Evolutionary conservation across 2,113 vertebrate species (phyloP), one percentile per base, ranked within the genome.

Genomic region (Ageneiosus marmoratus): DNA sequence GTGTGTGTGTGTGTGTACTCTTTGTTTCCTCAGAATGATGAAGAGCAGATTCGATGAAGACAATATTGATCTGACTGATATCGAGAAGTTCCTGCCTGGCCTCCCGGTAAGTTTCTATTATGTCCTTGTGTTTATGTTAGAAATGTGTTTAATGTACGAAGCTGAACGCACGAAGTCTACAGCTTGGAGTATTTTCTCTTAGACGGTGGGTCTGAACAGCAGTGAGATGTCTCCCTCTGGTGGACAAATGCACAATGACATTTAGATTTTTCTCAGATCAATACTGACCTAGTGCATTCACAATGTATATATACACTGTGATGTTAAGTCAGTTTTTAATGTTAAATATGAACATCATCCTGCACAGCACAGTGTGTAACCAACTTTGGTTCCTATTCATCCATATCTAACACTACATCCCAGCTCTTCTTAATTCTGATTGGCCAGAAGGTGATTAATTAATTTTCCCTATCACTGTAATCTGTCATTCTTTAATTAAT

Each of bases 71-170:
- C 92, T 99, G 93, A 98, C 97, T 0, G 96, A 97, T 92, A 96
- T 99, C 27, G 97, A 97, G 89, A 96, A 96, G 85, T 98, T 98
- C 84, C 95, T 99, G 50, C 98, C 98, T 0, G 92, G 94, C 82
- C 94, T 95, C 95, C 92, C 95, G 85, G 98, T 98, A 91, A 90
- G 96, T 94, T 1, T 20, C 50, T 5, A 0, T 13, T 53, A 13
- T 70, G 46, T 76, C 24, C 34, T 11, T 70, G 0, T 37, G 18
- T 34, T 18, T 10, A 69, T 2, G 1, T 37, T 37, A 16, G 1
- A 32, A 12, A 18, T 32, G 13, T 18, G 2, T 32, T 32, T 37
- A 37, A 65, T 50, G 48, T 10, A 11, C 48, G 10, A 12, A 13
- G 48, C 48, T 50, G 12, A 11, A 13, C n/a, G n/a, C n/a, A n/a